Base-by-base conservation (phyloP, 1,140 invertebrate species). In the Habropoda laboriosa region DNA sequence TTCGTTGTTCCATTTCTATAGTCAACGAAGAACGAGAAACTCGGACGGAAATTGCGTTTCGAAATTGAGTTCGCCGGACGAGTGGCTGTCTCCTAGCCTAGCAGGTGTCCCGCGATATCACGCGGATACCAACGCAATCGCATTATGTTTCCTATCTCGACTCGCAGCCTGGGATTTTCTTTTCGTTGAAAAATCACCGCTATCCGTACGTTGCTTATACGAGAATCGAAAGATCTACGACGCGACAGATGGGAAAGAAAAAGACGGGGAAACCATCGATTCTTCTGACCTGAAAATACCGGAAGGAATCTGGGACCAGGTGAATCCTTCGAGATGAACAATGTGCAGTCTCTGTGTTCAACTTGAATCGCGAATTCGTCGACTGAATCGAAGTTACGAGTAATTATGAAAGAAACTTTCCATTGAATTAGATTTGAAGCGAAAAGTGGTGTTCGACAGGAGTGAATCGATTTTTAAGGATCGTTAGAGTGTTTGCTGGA, bases 11-110 rank as follows among this genome's bases (percentile, higher is more conserved):
- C 35, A 55, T 45, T 75, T 64, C 49, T 45, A 57, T 18, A 40
- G 49, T 1, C 49, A 21, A 35, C 38, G 61, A 66, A 66, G 71
- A 32, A 8, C 61, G 61, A 66, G 73, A 45, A 24, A 75, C 61
- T 66, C 21, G 47, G 21, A 32, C 61, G 61, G 73, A 75, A 75
- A 75, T 75, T 64, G 61, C 73, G 61, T 75, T 75, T 75, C 27
- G 60, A 75, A 66, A 75, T 75, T 55, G 73, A 75, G 61, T 75
- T 57, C 12, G 38, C 40, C 61, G 61, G 32, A 27, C 73, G 35
- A 30, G 38, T n/a, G 72, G 45, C n/a, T 57, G 55, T 66, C 60
- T 40, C 49, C 16, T 63, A 66, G 10, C 47, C 49, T n/a, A 64
- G 49, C 49, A 57, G 38, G 61, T 66, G 61, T 55, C 24, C 21